Evolutionary conservation across 1,140 invertebrate species (phyloP), one percentile per base, ranked within the genome.

Genomic region (Rhopalosiphum padi): DNA sequence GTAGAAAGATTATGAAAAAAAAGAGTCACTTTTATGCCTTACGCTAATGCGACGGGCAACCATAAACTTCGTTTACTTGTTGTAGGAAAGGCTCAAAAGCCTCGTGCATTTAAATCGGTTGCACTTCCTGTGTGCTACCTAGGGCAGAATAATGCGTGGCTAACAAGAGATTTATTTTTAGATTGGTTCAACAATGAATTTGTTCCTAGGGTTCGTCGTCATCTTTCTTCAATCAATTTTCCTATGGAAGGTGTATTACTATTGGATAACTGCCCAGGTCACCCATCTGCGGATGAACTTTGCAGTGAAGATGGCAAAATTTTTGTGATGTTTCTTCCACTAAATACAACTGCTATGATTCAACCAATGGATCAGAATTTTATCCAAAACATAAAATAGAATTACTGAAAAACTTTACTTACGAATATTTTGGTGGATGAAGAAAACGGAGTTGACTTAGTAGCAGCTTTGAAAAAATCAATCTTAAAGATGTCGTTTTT

Each of bases 291-390:
- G 46, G 83, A 86, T 9, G 83, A 86, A 86, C 43, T 86, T 43
- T 41, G 83, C 41, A 86, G 46, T 88, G 86, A 88, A 48, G 86
- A 88, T 51, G 86, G 86, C 46, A 88, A 88, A 30, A 88, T 51
- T 86, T 48, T 86, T 86, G 85, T 43, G 25, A 95, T 95, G 94
- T 95, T 95, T 95, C 94, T 95, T 93, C 95, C 95, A 91, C 95
- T 95, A 94, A 95, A 95, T 93, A 94, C 94, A 82, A 95, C 95
- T 91, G 94, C 95, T 90, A 94, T 95, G 68, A 95, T 95, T 83
- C 95, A 95, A 94, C 94, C 95, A 83, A 95, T 95, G 94, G 94
- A 96, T 93, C 95, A 95, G 94, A 92, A 95, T 94, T 94, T 95
- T 92, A 77, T 95, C 21, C 93, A 94, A 51, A 94, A 94, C 48